Evolutionary conservation across 2,113 vertebrate species (phyloP), one percentile per base, ranked within the genome.

Genomic region (Epinephelus cyanopodus): DNA sequence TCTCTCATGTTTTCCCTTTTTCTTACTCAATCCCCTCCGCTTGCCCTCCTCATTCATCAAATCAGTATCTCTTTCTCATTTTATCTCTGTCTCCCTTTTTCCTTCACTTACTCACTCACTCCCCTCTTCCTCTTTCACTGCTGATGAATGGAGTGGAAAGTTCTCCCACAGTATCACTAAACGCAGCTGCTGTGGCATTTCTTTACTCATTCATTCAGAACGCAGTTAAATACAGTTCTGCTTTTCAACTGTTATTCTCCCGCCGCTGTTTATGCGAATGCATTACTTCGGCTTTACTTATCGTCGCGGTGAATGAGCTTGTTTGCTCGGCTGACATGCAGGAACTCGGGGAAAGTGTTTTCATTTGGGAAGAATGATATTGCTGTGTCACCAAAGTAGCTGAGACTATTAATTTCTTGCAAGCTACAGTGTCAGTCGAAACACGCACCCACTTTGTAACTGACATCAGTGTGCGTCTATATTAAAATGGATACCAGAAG

Each of bases 131-230:
- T 82, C 68, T 74, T 71, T 74, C 79, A 15, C 57, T 19, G 18
- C 79, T 77, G 73, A 87, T 75, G 77, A 89, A 81, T 87, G 84
- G 73, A 83, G 79, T 60, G 65, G 74, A 87, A 85, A 80, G 65
- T 85, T 90, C 48, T 64, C 71, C 42, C 11, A 52, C 78, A 62
- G 72, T 80, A 87, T 91, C 86, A 48, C 85, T 42, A n/a, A 61
- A 81, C 5, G 42, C 88, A 82, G 88, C 88, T 65, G 82, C 90
- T 71, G 71, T 78, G 70, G 64, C 74, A 76, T 92, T 88, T 83
- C 70, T 84, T 62, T 57, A 68, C 67, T 79, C 72, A 53, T 67
- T 83, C 82, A 79, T 78, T 87, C 81, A 67, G 58, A 23, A 5
- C 60, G 76, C 61, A 52, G 60, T 88, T 84, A 79, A 90, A 78